These are phyloP conservation scores for Drymodes brunneopygia DNA, from an alignment of 2,113 vertebrate species.

Conservation along the genomic window DNA sequence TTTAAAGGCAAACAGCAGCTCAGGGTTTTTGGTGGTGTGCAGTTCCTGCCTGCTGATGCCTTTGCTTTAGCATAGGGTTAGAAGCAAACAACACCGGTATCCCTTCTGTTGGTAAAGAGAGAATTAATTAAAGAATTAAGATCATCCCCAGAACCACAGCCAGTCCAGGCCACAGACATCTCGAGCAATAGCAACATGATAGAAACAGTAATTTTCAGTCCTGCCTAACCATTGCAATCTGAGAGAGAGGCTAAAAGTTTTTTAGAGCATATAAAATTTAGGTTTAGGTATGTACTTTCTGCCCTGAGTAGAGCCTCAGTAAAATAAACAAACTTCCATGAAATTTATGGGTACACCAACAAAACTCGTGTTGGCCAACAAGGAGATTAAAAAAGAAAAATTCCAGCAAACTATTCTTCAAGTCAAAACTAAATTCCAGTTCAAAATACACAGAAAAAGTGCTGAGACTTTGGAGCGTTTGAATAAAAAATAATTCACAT, in stretches of 20 bases:
- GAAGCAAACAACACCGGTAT: background rate
- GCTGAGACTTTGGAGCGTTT: background rate
- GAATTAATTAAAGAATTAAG: background rate
- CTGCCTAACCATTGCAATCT: background rate
- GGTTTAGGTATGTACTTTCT: background rate
- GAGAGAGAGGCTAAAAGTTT: background rate
- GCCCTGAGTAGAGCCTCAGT: background rate
- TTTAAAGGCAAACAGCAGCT: background rate
- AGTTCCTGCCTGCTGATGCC: background rate
- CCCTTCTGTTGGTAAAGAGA: background rate
- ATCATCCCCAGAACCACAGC: background rate
- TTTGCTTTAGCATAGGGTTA: background rate
- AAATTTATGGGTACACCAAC: background rate
- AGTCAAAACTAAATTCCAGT: background rate
- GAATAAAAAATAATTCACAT: background rate
- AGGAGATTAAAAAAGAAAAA: background rate
- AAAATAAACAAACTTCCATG: background rate
- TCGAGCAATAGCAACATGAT: rapidly evolving
- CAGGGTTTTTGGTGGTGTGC: background rate
- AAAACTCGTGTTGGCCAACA: background rate
- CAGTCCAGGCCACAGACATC: background rate
- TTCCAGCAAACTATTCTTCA: background rate
- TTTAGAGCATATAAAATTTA: background rate
- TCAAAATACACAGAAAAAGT: background rate
- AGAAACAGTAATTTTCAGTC: background rate